Evolutionary conservation across 1,140 invertebrate species (phyloP).

Genomic region (Lethrus apterus): DNA sequence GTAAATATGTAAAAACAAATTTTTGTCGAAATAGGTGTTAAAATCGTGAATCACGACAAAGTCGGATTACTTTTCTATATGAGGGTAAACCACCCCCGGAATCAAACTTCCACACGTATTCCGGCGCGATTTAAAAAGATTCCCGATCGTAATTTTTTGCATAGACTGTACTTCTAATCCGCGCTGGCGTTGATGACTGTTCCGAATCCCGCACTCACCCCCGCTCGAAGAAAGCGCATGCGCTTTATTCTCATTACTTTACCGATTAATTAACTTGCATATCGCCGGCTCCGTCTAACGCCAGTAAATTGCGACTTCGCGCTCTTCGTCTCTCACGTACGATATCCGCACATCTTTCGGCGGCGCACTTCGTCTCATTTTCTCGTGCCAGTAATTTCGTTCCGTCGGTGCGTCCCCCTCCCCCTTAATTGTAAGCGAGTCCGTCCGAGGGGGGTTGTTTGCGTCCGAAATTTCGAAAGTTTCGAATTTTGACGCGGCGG

Average conservation of each 20-base stretch:
- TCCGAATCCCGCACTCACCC: slow-evolving; percentile 18
- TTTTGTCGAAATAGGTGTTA: too few relatives aligned
- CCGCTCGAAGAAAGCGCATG: slow-evolving; percentile 30
- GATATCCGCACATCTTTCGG: slow-evolving; percentile 3
- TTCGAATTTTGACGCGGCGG: too few relatives aligned
- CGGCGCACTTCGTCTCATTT: slow-evolving; percentile 21
- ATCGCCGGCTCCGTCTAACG: slow-evolving; percentile 39
- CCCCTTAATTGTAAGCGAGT: slow-evolving; percentile 40
- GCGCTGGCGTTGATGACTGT: slow-evolving; percentile 38
- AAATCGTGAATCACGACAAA: too few relatives aligned
- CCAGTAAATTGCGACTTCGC: slow-evolving; percentile 32
- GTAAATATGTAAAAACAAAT: too few relatives aligned
- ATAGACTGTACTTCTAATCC: slow-evolving; percentile 35
- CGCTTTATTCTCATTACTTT: slow-evolving; percentile 41
- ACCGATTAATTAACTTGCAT: slow-evolving; percentile 44
- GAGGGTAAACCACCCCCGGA: too few relatives aligned
- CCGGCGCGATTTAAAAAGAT: too few relatives aligned
- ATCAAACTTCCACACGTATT: too few relatives aligned
- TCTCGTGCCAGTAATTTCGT: slow-evolving; percentile 42
- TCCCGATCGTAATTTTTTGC: slow-evolving; percentile 18
- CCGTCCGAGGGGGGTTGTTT: too few relatives aligned
- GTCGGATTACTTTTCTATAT: too few relatives aligned
- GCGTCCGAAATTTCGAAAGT: too few relatives aligned
- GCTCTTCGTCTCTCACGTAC: neutral
- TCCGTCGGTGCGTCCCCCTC: slow-evolving; percentile 33